phyloP scores from a whole-genome alignment of 2,888 invertebrate genomes.

The Agrochola lychnidis region DNA sequence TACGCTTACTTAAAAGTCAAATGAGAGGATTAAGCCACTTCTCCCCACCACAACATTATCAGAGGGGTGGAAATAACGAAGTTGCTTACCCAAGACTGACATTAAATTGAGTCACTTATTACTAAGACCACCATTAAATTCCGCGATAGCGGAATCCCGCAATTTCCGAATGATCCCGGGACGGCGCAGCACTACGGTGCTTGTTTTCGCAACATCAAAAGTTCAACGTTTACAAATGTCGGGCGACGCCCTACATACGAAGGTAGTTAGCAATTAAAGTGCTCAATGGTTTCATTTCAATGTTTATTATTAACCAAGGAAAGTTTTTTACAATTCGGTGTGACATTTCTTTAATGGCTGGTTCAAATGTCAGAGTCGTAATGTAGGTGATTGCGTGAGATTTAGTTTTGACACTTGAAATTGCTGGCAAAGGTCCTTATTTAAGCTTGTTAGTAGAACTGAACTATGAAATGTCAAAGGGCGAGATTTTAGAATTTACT shows the following conservation, averaged over 20 bases:
- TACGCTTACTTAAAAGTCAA: conserved; percentile 60
- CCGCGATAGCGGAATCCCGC: conserved; percentile 59
- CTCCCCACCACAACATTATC: conserved; percentile 41
- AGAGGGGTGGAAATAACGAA: conserved; percentile 60
- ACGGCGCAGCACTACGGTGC: conserved; percentile 41
- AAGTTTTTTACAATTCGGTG: conserved; percentile 45
- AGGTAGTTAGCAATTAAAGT: conserved; percentile 67
- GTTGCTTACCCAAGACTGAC: conserved; percentile 57
- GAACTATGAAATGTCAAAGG: conserved; percentile 4
- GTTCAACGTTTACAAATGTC: conserved; percentile 75
- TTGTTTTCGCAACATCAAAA: conserved; percentile 69
- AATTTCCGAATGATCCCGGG: conserved; percentile 35
- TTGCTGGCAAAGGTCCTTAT: conserved; percentile 16
- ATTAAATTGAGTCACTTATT: conserved; percentile 61
- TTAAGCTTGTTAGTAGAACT: conserved; percentile 26
- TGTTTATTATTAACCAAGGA: conserved; percentile 44
- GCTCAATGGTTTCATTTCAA: conserved; percentile 53
- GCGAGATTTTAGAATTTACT: not conserved
- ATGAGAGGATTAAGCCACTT: conserved; percentile 50
- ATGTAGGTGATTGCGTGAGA: conserved; percentile 41
- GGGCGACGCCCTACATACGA: conserved; percentile 70
- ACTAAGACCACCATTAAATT: conserved; percentile 59
- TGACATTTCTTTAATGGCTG: conserved; percentile 63
- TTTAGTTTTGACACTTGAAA: conserved; percentile 31
- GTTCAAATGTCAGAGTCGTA: conserved; percentile 64